Evolutionary conservation across 1,140 invertebrate genomes (phyloP).

Genomic region (Musca vetustissima): DNA sequence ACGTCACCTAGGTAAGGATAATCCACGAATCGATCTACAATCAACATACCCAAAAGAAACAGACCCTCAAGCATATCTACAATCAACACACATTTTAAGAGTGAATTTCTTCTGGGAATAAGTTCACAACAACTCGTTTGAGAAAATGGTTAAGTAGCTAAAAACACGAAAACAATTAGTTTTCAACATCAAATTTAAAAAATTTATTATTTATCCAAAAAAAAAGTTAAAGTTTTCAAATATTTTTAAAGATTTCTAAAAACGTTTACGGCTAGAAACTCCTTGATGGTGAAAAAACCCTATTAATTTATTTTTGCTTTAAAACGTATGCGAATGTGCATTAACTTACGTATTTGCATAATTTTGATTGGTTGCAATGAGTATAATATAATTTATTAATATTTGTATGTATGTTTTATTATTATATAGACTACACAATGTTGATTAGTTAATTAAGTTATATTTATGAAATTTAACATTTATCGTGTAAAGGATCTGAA

Average conservation of each 20-base stretch:
- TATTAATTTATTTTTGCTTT: background rate
- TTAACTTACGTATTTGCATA: background rate
- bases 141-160: background rate
- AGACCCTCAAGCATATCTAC: constrained; percentile 15
- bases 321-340: background rate
- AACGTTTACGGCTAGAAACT: too few relatives aligned
- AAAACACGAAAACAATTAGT: too few relatives aligned
- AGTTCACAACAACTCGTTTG: background rate
- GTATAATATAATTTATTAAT: too few relatives aligned
- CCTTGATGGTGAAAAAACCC: background rate
- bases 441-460: too few relatives aligned
- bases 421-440: too few relatives aligned
- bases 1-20: constrained; percentile 52
- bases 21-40: constrained; percentile 31
- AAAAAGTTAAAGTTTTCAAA: too few relatives aligned
- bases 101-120: constrained; percentile 8
- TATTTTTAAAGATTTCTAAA: too few relatives aligned
- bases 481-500: too few relatives aligned
- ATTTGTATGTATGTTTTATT: too few relatives aligned
- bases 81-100: constrained; percentile 25
- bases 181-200: background rate
- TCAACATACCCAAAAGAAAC: constrained; percentile 16
- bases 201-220: constrained; percentile 2
- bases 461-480: too few relatives aligned
- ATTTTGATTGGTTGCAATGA: constrained; percentile 16